Conservation (phyloP, 1,140 invertebrate species). For the Drosophila ironensis region DNA sequence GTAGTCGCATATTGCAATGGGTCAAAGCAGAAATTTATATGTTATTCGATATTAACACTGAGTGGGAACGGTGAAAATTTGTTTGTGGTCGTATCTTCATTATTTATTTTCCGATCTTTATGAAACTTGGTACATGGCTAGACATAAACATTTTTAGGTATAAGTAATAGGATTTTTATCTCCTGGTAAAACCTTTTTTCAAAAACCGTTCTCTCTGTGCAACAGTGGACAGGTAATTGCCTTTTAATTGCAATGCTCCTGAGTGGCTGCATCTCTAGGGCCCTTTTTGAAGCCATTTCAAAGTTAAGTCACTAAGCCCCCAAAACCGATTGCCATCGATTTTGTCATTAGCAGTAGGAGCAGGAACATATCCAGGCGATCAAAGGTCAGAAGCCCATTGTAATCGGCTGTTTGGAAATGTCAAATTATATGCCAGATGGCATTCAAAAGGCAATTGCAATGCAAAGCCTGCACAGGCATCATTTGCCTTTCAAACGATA, state of each 20-base stretch:
- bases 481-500: neutral
- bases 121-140: too few relatives aligned
- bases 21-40: too few relatives aligned
- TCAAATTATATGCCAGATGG: constrained; percentile 21
- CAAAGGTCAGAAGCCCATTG: constrained; percentile 16
- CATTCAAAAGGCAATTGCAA: constrained; percentile 12
- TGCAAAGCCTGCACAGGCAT: constrained; percentile 5
- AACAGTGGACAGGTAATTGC: constrained; percentile 60
- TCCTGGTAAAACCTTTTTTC: neutral
- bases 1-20: too few relatives aligned
- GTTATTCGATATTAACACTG: too few relatives aligned
- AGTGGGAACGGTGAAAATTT: too few relatives aligned
- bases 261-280: constrained; percentile 3
- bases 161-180: neutral
- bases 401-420: constrained; percentile 11
- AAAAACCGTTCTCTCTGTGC: neutral
- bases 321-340: constrained; percentile 33
- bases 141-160: too few relatives aligned
- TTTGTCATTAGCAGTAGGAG: constrained; percentile 36
- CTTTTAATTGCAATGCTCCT: constrained; percentile 61
- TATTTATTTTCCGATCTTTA: too few relatives aligned
- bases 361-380: constrained; percentile 2
- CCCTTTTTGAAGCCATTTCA: neutral
- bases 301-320: neutral
- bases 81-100: too few relatives aligned